A percentile compares a stretch with the other conserved stretches of the same genome.
phyloP scores from a whole-genome alignment of 1,140 invertebrate species.

The Oppia nitens region DNA sequence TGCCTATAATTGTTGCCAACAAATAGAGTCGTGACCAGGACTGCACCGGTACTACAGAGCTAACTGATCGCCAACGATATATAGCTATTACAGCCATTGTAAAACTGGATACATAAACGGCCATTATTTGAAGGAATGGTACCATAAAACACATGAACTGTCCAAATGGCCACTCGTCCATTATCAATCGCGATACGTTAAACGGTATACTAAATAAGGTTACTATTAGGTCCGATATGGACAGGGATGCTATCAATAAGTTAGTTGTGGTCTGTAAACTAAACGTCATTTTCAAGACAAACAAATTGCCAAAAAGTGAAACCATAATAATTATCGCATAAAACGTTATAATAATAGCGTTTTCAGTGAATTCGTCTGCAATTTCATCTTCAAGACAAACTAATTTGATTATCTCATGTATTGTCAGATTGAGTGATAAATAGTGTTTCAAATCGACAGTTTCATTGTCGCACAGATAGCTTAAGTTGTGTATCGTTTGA shows the following conservation, averaged over 20 bases:
- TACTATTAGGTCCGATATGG: conserved; percentile 65
- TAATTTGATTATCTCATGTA: too few relatives aligned
- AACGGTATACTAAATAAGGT: conserved; percentile 70
- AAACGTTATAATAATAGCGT: too few relatives aligned
- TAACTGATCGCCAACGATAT: conserved; percentile 33
- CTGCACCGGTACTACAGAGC: conserved; percentile 28
- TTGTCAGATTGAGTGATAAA: too few relatives aligned
- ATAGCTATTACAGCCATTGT: conserved; percentile 37
- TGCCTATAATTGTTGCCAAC: conserved; percentile 48
- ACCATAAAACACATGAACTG: conserved; percentile 31
- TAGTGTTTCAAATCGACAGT: too few relatives aligned
- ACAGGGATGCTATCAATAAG: conserved; percentile 30
- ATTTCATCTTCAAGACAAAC: too few relatives aligned
- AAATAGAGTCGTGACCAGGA: neutral
- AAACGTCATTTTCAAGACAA: neutral
- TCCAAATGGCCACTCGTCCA: conserved; percentile 33
- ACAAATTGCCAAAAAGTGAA: conserved; percentile 8
- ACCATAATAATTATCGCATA: conserved; percentile 5
- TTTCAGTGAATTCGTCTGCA: too few relatives aligned
- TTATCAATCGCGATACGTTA: conserved; percentile 25
- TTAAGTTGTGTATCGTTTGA: too few relatives aligned
- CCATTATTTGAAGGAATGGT: conserved; percentile 29
- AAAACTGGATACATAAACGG: conserved; percentile 35
- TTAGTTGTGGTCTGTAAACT: neutral
- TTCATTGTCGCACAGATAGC: too few relatives aligned